These are phyloP conservation scores for Acrocephalus arundinaceus DNA, from an alignment of 2,113 vertebrate species.

Conservation along the genomic window DNA sequence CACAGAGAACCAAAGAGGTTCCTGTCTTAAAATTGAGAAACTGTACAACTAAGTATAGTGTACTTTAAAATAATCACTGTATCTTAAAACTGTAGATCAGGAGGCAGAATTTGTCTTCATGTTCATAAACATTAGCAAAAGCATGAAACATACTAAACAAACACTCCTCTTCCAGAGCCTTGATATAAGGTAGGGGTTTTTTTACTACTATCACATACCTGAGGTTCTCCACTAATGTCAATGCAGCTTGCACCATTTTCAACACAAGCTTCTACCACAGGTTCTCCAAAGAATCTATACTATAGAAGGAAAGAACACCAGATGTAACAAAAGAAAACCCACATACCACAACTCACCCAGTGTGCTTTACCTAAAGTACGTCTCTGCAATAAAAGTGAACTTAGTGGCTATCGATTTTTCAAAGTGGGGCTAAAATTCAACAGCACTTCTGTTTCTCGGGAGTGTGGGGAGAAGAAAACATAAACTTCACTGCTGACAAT, in stretches of 20 bases:
- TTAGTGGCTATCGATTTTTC: background rate
- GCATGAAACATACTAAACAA: background rate
- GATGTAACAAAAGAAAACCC: background rate
- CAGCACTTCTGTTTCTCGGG: background rate
- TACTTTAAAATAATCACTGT: background rate
- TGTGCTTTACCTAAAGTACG: background rate
- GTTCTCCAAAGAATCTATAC: constrained; percentile 95
- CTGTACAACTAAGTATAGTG: background rate
- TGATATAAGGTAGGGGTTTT: background rate
- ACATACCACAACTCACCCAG: background rate
- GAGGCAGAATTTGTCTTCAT: background rate
- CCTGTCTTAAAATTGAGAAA: background rate
- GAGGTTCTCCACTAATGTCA: constrained; percentile 93
- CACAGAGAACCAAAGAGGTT: background rate
- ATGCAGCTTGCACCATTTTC: constrained; percentile 92
- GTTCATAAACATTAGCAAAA: background rate
- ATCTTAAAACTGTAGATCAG: background rate
- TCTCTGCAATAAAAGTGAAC: background rate
- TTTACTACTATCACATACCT: constrained; percentile 75
- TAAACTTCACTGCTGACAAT: background rate
- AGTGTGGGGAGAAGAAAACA: rapidly evolving
- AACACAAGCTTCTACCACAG: constrained; percentile 89
- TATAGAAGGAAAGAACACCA: constrained; percentile 52
- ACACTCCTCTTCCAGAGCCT: background rate
- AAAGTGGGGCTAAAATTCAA: background rate